Base-by-base conservation (phyloP, 2,888 invertebrate species). In the Noctua janthina region DNA sequence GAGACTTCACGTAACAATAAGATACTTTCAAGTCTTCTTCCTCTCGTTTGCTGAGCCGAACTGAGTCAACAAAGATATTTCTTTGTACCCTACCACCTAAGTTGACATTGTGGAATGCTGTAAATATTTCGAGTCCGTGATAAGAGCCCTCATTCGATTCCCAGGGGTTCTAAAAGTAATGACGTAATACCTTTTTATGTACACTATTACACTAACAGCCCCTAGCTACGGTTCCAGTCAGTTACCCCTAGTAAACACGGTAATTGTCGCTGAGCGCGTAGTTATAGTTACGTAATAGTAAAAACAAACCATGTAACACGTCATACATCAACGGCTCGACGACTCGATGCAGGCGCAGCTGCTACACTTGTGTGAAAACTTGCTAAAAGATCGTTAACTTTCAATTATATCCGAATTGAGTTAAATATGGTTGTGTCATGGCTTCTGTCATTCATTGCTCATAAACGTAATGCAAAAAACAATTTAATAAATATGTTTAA, bases 261-360 rank as follows among this genome's bases (percentile, higher is more conserved):
- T 62, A 66, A 85, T 67, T 74, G 49, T 23, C 49, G 29, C 35
- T 51, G 13, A 51, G 39, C 23, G 23, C 6, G 84, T 82, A 79
- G 84, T 79, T 79, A 84, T 79, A 62, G 83, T 62, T 67, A 84
- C 84, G 54, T 17, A 13, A 62, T 64, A 35, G 73, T 73, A 84
- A 84, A 86, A 87, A 87, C 84, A 85, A 83, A 87, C 73, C 46
- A 13, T 15, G 56, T 51, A 23, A 54, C 70, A 76, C 51, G 69
- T 86, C 66, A 67, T 67, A 70, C 74, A 43, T 82, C 62, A 71
- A 54, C 51, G 64, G 51, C 62, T 59, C 20, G 5, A 35, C n/a
- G 66, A 66, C 35, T 1, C 35, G 66, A 11, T 35, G 64, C 66
- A 39, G 46, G 46, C 68, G 68, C 68, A 83, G 71, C 81, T 85